Base-by-base conservation (phyloP, 2,888 invertebrate genomes). In the Frankliniella fusca region DNA sequence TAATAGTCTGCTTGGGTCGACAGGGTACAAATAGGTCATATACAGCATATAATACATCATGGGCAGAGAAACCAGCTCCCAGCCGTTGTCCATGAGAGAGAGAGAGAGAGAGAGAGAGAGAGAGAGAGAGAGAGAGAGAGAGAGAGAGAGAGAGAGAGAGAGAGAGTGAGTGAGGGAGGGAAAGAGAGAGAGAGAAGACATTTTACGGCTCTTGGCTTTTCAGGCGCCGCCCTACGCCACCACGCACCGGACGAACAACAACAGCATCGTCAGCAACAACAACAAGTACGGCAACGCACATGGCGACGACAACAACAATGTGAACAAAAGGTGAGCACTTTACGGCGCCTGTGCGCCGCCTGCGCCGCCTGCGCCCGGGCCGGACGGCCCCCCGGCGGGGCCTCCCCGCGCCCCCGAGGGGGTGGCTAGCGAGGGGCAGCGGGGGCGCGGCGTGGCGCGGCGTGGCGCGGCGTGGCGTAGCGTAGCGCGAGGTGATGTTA, bases 271-370 rank as follows among this genome's bases (percentile, higher is more conserved):
- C 81, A 81, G 48, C 76, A 82, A 3, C 80, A 70, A 81, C 23
- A 48, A 81, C 70, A 38, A 82, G n/a, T 61, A 82, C 61, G 61
- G 70, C 70, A 8, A 11, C 70, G 70, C 70, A n/a, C 27, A 38
- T 38, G 38, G 20, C 20, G 61, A 70, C 23, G 70, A 76, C 70
- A 76, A 76, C 70, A 76, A 76, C 70, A 76, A 76, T 27, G 70
- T 76, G 70, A 76, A 76, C 27, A 76, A 76, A 76, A 27, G 70
- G 70, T 76, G 54, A 76, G 70, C 12, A 85, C 88, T 88, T 87
- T 87, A 87, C 86, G 88, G 88, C 84, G 88, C 88, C 84, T 87
- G 88, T 80, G 82, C 48, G 84, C 85, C 86, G 84, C 83, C 84
- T 83, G 83, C 85, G 85, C 83, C 83, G 82, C 84, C 84, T 85